Evolutionary conservation across 2,797 vertebrate genomes (phyloP).

Genomic region (Prionace glauca): DNA sequence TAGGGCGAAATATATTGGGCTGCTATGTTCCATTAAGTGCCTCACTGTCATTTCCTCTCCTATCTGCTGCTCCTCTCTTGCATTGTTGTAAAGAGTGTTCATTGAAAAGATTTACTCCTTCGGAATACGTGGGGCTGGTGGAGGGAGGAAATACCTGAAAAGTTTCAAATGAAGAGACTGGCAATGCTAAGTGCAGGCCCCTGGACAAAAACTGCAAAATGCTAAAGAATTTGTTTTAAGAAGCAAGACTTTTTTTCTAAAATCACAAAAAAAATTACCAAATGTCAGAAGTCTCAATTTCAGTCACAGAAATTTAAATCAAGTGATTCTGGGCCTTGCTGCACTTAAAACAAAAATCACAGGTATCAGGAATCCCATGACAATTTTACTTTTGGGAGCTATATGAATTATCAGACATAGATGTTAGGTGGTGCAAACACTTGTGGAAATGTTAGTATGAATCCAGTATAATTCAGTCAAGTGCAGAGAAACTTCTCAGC

Average conservation of each 20-base stretch:
- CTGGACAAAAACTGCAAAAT: background rate
- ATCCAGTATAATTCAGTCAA: background rate
- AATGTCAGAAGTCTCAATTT: background rate
- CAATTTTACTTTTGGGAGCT: background rate
- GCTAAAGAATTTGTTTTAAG: no score
- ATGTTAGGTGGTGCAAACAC: background rate
- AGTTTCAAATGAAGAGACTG: background rate
- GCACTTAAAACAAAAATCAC: background rate
- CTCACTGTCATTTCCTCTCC: background rate
- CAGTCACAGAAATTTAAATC: background rate
- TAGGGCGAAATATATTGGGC: no score
- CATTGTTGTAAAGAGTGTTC: background rate
- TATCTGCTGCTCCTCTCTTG: background rate
- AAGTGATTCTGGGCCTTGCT: background rate
- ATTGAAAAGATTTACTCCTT: background rate
- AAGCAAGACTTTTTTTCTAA: background rate
- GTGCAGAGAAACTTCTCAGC: background rate
- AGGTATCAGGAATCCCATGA: background rate
- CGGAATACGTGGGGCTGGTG: background rate
- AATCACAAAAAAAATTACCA: background rate
- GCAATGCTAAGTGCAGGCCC: background rate
- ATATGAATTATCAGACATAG: background rate
- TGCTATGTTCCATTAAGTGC: background rate
- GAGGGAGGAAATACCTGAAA: background rate
- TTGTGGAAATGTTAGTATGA: background rate